phyloP scores from a whole-genome alignment of 2,113 vertebrate genomes.

The Nothocercus julius region DNA sequence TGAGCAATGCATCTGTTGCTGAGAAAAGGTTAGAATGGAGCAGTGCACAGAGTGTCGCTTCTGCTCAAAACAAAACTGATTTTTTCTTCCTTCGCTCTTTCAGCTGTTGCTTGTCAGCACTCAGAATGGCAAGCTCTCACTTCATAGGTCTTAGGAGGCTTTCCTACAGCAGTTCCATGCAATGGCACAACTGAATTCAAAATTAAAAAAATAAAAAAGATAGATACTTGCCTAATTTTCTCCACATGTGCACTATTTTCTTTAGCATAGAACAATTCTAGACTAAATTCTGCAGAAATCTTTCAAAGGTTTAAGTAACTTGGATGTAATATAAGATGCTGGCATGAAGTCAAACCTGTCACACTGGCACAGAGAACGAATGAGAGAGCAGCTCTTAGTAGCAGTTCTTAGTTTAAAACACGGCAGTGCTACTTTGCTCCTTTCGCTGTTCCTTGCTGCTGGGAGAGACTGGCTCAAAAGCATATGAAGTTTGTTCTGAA shows the following conservation, averaged over 20 bases:
- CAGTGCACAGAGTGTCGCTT: not conserved
- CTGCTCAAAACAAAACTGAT: not conserved
- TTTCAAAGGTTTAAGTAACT: conserved; percentile 59
- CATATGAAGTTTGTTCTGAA: not conserved
- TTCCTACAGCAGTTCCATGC: conserved; percentile 42
- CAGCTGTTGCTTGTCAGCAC: conserved; percentile 7
- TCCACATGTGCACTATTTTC: conserved; percentile 63
- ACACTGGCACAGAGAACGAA: conserved; percentile 46
- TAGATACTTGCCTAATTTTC: conserved; percentile 53
- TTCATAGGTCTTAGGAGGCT: conserved; percentile 38
- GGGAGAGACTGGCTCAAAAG: not conserved
- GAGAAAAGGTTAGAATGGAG: not conserved
- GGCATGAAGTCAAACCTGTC: conserved; percentile 56
- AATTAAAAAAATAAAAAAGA: not conserved
- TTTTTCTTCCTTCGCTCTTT: conserved; percentile 9
- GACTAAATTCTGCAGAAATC: conserved; percentile 48
- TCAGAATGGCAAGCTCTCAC: conserved; percentile 7
- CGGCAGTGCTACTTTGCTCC: conserved; percentile 4
- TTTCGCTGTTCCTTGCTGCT: conserved; percentile 4
- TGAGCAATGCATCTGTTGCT: conserved; percentile 23
- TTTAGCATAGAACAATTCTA: conserved; percentile 41
- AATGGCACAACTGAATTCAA: conserved; percentile 27
- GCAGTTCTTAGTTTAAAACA: conserved; percentile 21
- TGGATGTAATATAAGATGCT: conserved; percentile 70
- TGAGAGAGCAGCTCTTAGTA: conserved; percentile 27